These are phyloP conservation scores for Cotesia typhae DNA, from an alignment of 1,140 invertebrate species.

Conservation along the genomic window DNA sequence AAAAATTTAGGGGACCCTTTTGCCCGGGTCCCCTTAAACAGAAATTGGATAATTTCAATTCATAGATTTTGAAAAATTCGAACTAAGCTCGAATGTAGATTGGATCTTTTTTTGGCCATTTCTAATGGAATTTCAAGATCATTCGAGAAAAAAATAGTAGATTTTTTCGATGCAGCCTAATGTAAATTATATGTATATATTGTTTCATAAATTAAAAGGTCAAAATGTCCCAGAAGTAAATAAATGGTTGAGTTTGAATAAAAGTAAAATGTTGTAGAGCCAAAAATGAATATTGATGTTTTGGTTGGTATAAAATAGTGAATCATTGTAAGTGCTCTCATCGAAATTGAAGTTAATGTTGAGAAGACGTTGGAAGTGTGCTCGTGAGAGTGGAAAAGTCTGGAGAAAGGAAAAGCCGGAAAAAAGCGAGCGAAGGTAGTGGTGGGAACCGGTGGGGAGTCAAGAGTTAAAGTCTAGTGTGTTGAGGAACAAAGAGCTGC, in stretches of 20 bases:
- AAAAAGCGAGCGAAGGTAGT: conserved; percentile 17
- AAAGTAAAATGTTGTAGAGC: neutral
- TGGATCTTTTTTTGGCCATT: no score
- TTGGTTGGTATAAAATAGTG: conserved; percentile 14
- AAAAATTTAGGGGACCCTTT: no score
- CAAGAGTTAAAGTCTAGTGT: conserved; percentile 10
- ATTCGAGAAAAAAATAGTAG: no score
- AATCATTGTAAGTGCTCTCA: conserved; percentile 17
- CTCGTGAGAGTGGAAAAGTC: conserved; percentile 10
- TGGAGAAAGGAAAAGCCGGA: conserved; percentile 17
- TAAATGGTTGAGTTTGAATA: neutral
- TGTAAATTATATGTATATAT: no score
- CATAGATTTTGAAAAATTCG: no score
- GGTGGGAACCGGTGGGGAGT: conserved; percentile 8
- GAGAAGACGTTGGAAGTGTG: conserved; percentile 11
- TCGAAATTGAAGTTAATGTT: conserved; percentile 22
- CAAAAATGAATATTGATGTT: neutral
- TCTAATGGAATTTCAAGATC: no score
- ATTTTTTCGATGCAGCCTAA: no score
- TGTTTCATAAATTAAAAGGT: no score
- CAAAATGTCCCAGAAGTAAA: neutral
- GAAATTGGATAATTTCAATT: no score
- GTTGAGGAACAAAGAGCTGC: conserved; percentile 18
- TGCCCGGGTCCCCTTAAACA: no score
- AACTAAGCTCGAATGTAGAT: no score